These are phyloP conservation scores for Molanna angustata DNA, from an alignment of 2,888 invertebrate genomes.

Conservation along the genomic window DNA sequence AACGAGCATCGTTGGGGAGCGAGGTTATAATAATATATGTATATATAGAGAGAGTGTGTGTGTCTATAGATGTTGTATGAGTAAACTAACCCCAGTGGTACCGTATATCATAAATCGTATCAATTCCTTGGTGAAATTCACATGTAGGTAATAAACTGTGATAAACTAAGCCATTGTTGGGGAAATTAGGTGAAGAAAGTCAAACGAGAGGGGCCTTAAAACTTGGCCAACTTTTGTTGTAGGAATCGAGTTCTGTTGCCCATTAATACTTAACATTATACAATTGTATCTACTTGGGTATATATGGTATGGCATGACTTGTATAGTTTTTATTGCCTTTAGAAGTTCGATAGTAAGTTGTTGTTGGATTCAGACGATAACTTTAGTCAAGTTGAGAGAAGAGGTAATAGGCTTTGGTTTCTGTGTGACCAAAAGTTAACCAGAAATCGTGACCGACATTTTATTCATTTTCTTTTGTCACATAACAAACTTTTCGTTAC, in stretches of 20 bases:
- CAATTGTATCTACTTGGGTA: conserved; percentile 8
- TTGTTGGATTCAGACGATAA: conserved; percentile 21
- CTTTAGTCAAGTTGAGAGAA: conserved; percentile 27
- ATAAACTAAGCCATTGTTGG: conserved; percentile 1
- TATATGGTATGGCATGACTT: conserved; percentile 2
- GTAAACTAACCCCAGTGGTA: too few species aligned
- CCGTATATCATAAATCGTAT: too few species aligned
- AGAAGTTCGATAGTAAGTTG: conserved; percentile 22
- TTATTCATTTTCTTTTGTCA: conserved; percentile 29
- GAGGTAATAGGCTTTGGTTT: conserved; percentile 29
- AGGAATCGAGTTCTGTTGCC: conserved; percentile 24
- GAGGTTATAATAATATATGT: too few species aligned
- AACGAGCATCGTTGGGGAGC: too few species aligned
- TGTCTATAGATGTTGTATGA: too few species aligned
- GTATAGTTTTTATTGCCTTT: conserved; percentile 25
- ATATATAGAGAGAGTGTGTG: too few species aligned
- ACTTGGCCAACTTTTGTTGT: conserved; percentile 16
- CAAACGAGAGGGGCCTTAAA: conserved; percentile 22
- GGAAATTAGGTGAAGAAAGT: conserved; percentile 26
- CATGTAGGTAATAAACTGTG: too few species aligned
- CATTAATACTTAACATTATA: conserved; percentile 20
- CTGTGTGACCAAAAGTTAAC: conserved; percentile 30
- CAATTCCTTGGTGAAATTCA: too few species aligned
- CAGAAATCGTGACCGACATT: conserved; percentile 29
- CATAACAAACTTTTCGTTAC: too few species aligned